Conservation (phyloP, 1,140 invertebrate genomes). For the Heterodera schachtii region DNA sequence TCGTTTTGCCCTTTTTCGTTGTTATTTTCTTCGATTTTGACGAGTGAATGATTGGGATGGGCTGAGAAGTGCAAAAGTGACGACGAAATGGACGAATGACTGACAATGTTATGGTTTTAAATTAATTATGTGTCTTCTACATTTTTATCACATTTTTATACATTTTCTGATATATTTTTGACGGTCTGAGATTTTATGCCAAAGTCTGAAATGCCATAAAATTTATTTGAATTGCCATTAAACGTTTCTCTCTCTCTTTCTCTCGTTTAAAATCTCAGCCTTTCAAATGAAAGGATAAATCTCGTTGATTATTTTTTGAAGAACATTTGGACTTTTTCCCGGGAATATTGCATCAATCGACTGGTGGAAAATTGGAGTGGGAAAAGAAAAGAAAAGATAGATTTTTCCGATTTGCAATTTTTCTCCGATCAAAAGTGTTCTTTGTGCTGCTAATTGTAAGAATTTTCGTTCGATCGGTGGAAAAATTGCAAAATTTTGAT, state of each 20-base stretch:
- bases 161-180: background rate
- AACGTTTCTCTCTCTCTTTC: too few species aligned
- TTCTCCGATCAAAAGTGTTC: background rate
- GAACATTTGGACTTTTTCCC: too few species aligned
- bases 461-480: background rate
- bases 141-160: background rate
- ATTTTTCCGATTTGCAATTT: background rate
- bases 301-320: too few species aligned
- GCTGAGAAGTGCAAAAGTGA: too few species aligned
- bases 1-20: too few species aligned
- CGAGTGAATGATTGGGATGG: too few species aligned
- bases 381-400: background rate
- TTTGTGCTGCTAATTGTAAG: background rate
- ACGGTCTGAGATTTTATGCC: background rate
- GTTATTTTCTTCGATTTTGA: too few species aligned
- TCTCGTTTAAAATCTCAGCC: background rate
- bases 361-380: background rate
- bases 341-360: conserved; percentile 11
- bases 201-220: background rate
- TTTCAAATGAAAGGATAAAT: too few species aligned
- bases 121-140: background rate
- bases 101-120: background rate
- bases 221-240: too few species aligned
- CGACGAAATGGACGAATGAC: too few species aligned
- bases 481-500: background rate